Conservation (phyloP, 2,113 vertebrate species). For the Thunnus maccoyii region DNA sequence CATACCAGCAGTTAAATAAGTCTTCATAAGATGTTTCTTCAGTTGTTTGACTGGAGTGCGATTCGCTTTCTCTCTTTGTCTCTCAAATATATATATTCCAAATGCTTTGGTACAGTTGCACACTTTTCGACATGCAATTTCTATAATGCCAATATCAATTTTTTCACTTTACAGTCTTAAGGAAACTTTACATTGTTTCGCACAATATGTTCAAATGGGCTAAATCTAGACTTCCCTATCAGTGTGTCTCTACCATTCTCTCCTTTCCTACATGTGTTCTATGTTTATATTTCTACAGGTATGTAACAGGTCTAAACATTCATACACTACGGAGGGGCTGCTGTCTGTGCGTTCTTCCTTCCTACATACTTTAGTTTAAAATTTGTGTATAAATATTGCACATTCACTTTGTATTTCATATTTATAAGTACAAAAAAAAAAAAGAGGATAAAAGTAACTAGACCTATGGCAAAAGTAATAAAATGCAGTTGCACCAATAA, state of each 20-base stretch:
- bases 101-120: conserved; percentile 65
- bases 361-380: conserved; percentile 55
- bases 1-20: conserved; percentile 37
- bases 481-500: conserved; percentile 45
- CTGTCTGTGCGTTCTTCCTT: conserved; percentile 27
- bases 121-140: conserved; percentile 57
- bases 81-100: conserved; percentile 27
- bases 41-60: conserved; percentile 42
- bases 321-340: conserved; percentile 38
- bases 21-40: conserved; percentile 39
- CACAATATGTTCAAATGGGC: conserved; percentile 51
- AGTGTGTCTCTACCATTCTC: conserved; percentile 66
- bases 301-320: conserved; percentile 49
- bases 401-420: conserved; percentile 77
- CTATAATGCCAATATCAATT: conserved; percentile 48
- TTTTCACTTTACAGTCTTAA: conserved; percentile 39
- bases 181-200: conserved; percentile 31
- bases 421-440: conserved; percentile 56
- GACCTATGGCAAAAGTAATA: conserved; percentile 40
- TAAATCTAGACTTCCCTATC: conserved; percentile 53
- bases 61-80: conserved; percentile 5
- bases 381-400: conserved; percentile 79
- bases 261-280: not conserved
- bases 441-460: conserved; percentile 44
- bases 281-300: conserved; percentile 12